Conservation (phyloP, 1,140 invertebrate species). For the Propsilocerus akamusi region DNA sequence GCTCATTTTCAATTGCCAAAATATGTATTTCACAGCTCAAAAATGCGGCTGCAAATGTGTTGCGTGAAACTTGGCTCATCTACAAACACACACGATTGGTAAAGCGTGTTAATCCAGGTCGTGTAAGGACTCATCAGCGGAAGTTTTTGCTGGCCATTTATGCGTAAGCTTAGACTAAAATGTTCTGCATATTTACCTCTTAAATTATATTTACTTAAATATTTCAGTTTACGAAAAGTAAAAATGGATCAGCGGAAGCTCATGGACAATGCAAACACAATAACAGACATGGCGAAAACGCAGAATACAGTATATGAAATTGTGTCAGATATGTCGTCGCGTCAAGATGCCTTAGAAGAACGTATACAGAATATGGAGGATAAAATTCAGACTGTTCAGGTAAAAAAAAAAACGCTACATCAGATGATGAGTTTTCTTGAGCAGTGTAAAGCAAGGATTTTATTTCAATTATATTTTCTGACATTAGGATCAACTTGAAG, state of each 20-base stretch:
- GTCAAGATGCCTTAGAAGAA: constrained; percentile 79
- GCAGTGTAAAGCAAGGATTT: neutral
- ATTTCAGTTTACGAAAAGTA: constrained; percentile 85
- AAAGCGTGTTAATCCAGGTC: constrained; percentile 86
- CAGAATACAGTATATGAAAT: constrained; percentile 95
- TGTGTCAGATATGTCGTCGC: constrained; percentile 84
- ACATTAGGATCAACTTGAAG: constrained; percentile 35
- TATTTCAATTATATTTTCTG: neutral
- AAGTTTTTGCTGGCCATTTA: constrained; percentile 99
- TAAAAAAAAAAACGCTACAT: too few species aligned
- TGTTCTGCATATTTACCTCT: neutral
- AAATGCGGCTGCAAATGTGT: constrained; percentile 98
- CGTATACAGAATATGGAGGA: constrained; percentile 71
- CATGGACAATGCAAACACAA: constrained; percentile 97
- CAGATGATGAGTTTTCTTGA: neutral
- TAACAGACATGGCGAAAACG: constrained; percentile 99
- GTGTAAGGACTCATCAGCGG: constrained; percentile 93
- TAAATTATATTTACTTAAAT: neutral
- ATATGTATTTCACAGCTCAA: constrained; percentile 76
- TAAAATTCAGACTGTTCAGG: constrained; percentile 57
- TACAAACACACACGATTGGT: constrained; percentile 98
- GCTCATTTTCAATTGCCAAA: neutral
- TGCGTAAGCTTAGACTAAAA: constrained; percentile 55
- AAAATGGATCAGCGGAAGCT: constrained; percentile 99
- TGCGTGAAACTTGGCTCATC: constrained; percentile 99